Base-by-base conservation (phyloP, 2,888 invertebrate species). In the Sinhomidia bicolor region DNA sequence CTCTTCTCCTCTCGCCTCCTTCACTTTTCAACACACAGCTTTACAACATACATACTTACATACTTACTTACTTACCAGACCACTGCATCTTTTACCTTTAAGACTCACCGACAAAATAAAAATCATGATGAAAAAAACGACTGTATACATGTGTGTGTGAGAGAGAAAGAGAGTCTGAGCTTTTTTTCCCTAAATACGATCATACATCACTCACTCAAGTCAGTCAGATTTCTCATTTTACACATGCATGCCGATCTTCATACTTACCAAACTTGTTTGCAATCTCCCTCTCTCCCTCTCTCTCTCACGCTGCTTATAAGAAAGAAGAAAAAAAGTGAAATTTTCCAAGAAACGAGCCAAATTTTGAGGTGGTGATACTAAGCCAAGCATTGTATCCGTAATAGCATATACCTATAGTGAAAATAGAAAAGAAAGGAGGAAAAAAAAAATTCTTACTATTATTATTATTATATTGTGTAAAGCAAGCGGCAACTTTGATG, bases 121-220 rank as follows among this genome's bases (percentile, higher is more conserved):
- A 32, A 79, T 36, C 44, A 68, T 68, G 80, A 81, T 81, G 44
- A 74, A 81, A 87, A 79, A 86, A 47, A 14, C 36, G 74, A 71
- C 71, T n/a, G 47, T 60, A 14, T 74, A 9, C 36, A 36, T 65
- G 65, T 65, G 29, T 60, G 20, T 71, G 74, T 74, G 80, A n/a
- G n/a, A n/a, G n/a, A n/a, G n/a, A n/a, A n/a, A n/a, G n/a, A n/a
- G n/a, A n/a, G n/a, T n/a, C n/a, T n/a, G n/a, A n/a, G n/a, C n/a
- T n/a, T n/a, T 47, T 74, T 81, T 87, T 57, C 57, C 26, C 74
- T 81, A 87, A 87, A 87, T 81, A 74, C 86, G 74, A 65, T 62
- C 85, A 80, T 86, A 71, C 71, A 86, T 86, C 80, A 84, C 68
- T 83, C 83, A 80, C 80, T 80, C 80, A 80, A 60, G 74, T 78